These are phyloP conservation scores for Lissocephala sabroskyi DNA, from an alignment of 2,888 invertebrate genomes.

Conservation along the genomic window DNA sequence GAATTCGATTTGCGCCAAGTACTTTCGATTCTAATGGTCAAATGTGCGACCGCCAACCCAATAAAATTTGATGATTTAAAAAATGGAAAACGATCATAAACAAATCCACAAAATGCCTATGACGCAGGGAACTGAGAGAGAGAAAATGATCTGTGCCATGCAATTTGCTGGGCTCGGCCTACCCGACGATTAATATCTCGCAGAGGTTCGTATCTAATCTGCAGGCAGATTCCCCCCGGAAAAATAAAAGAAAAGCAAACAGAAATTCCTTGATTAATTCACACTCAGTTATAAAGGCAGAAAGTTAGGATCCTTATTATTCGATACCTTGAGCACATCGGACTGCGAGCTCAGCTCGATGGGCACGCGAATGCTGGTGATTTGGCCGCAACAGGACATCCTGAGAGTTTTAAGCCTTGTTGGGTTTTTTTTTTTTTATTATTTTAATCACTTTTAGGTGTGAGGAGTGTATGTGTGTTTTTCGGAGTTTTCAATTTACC, in stretches of 20 bases:
- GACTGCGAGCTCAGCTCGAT: conserved; percentile 84
- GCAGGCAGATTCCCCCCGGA: conserved; percentile 25
- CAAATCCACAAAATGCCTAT: conserved; percentile 12
- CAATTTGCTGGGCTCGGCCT: conserved; percentile 30
- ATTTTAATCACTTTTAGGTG: no score
- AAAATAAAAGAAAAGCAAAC: conserved; percentile 24
- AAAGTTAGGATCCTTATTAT: neutral
- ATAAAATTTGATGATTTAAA: no score
- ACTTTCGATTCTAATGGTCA: no score
- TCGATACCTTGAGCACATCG: conserved; percentile 83
- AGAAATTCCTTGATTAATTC: conserved; percentile 36
- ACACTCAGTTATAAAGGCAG: neutral
- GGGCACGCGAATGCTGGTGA: conserved; percentile 82
- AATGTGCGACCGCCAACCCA: no score
- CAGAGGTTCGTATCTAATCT: conserved; percentile 67
- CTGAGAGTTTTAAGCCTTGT: conserved; percentile 1
- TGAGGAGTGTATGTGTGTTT: conserved; percentile 11
- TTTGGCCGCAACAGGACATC: conserved; percentile 82
- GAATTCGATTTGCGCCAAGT: neutral
- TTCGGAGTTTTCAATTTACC: conserved; percentile 19
- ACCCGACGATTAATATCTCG: conserved; percentile 68
- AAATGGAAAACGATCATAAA: no score
- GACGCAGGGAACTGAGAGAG: conserved; percentile 32
- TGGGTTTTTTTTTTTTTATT: conserved; percentile 26
- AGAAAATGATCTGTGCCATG: no score